Conservation (phyloP, 2,888 invertebrate genomes). For the Leistus spinibarbis region DNA sequence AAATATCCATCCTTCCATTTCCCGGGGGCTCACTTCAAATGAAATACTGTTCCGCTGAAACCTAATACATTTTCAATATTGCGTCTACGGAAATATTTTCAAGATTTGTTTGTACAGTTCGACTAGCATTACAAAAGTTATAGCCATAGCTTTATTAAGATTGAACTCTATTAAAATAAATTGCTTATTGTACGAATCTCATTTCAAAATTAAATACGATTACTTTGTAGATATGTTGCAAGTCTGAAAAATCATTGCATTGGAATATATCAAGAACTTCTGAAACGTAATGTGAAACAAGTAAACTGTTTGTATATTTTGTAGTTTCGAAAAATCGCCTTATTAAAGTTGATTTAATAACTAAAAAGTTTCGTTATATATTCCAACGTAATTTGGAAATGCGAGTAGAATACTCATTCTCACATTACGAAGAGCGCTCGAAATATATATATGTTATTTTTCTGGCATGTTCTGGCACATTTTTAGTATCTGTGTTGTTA, state of each 20-base stretch:
- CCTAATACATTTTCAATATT: conserved; percentile 3
- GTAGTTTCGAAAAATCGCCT: neutral
- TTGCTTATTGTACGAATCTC: no score
- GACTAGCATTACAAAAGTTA: no score
- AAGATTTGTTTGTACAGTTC: neutral
- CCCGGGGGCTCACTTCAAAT: neutral
- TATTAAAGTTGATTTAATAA: neutral
- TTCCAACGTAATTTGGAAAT: neutral
- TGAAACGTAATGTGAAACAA: no score
- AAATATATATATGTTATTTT: neutral
- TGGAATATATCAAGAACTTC: no score
- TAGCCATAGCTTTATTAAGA: no score
- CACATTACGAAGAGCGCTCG: neutral
- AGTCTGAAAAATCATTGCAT: neutral
- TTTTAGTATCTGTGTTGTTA: neutral
- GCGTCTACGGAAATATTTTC: neutral
- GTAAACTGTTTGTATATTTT: neutral
- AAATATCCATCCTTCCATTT: neutral
- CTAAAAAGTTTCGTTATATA: neutral
- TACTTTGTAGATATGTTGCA: no score
- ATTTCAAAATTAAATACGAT: no score
- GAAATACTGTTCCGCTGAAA: neutral
- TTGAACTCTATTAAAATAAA: no score
- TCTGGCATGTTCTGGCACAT: neutral
- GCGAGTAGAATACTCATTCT: neutral